Evolutionary conservation across 1,140 invertebrate genomes (phyloP).

Genomic region (Calephelis nemesis): DNA sequence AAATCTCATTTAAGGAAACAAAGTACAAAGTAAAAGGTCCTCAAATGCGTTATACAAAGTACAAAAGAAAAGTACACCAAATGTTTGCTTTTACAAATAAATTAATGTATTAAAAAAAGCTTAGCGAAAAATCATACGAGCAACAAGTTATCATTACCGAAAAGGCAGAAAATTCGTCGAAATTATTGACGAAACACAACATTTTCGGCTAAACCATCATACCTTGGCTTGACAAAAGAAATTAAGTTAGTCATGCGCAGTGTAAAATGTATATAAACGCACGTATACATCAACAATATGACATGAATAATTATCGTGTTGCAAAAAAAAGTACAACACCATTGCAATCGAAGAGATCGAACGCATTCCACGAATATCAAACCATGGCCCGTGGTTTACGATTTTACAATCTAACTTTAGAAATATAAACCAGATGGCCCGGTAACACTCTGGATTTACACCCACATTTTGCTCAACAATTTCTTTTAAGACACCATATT

Average conservation of each 20-base stretch:
- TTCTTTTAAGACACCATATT: constrained; percentile 12
- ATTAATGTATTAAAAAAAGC: not conserved
- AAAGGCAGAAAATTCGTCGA: not conserved
- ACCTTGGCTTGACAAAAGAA: constrained; percentile 29
- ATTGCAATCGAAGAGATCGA: constrained; percentile 20
- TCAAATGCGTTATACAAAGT: not conserved
- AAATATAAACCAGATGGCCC: constrained; percentile 76
- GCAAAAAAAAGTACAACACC: not conserved
- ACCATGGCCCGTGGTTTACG: constrained; percentile 70
- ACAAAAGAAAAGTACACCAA: too few species aligned
- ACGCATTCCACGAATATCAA: constrained; percentile 53
- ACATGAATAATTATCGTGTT: constrained; percentile 12
- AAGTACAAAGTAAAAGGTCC: too few species aligned
- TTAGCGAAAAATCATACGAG: not conserved
- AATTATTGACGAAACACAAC: constrained; percentile 19
- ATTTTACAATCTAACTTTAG: constrained; percentile 78
- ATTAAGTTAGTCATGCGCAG: constrained; percentile 62
- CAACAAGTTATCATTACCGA: constrained; percentile 10
- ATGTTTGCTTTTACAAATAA: not conserved
- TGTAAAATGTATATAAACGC: constrained; percentile 38
- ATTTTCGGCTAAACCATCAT: constrained; percentile 21
- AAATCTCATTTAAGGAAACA: not conserved
- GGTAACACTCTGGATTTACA: constrained; percentile 63
- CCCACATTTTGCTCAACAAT: constrained; percentile 13
- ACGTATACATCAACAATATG: constrained; percentile 14